Conservation (phyloP, 2,888 invertebrate genomes). For the Eilema depressum region DNA sequence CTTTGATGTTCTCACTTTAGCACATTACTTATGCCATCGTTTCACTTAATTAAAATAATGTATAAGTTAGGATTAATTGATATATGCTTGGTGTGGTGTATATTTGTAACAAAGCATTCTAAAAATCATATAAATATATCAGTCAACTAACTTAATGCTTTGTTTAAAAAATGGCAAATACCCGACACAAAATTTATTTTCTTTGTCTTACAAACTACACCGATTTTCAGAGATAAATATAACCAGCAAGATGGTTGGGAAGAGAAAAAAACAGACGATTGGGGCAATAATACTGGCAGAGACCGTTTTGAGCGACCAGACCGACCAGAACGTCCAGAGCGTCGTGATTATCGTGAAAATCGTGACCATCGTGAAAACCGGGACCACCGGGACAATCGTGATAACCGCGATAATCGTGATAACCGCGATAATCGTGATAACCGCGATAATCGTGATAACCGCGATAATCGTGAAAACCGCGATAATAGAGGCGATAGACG, state of each 20-base stretch:
- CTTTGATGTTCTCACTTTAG: constrained; percentile 59
- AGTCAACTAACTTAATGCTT: constrained; percentile 28
- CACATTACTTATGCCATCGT: constrained; percentile 46
- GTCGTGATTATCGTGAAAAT: constrained; percentile 35
- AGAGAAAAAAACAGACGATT: constrained; percentile 63
- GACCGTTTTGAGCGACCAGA: constrained; percentile 42
- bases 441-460: constrained; percentile 48
- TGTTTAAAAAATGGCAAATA: constrained; percentile 18
- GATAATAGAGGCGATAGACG: constrained; percentile 47
- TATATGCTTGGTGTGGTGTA: constrained; percentile 65
- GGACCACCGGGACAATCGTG: constrained; percentile 34
- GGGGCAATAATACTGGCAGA: constrained; percentile 57
- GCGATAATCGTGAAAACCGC: constrained; percentile 41
- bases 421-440: constrained; percentile 38
- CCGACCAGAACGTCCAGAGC: constrained; percentile 20
- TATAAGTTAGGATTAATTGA: constrained; percentile 36
- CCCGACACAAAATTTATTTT: neutral
- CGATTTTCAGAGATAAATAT: constrained; percentile 52
- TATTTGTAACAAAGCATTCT: constrained; percentile 24
- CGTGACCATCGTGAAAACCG: constrained; percentile 39
- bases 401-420: constrained; percentile 31
- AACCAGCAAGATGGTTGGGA: constrained; percentile 66
- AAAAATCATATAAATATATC: neutral
- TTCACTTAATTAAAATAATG: constrained; percentile 36
- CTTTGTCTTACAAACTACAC: constrained; percentile 3